These are phyloP conservation scores for Labrus mixtus DNA, from an alignment of 2,113 vertebrate species.

Conservation along the genomic window DNA sequence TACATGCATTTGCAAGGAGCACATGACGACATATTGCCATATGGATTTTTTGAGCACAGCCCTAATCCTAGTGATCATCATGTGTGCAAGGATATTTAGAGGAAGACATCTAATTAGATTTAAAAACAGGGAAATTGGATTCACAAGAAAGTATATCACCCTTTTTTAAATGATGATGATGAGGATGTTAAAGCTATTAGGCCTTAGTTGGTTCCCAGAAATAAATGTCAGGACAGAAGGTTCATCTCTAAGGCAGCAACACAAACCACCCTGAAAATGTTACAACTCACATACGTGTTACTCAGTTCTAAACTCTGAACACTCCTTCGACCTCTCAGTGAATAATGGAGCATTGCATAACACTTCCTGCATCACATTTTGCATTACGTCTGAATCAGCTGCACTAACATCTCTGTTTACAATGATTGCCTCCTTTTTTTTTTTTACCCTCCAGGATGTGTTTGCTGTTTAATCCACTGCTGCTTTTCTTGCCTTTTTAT, in stretches of 20 bases:
- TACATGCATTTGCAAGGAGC: too few species aligned
- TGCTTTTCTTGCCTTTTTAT: slow-evolving; percentile 1
- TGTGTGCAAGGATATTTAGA: not conserved
- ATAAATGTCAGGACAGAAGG: too few species aligned
- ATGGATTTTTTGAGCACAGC: too few species aligned
- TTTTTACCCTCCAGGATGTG: not conserved
- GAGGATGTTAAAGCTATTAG: too few species aligned
- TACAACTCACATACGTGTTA: too few species aligned
- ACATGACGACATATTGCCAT: too few species aligned
- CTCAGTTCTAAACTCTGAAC: not conserved
- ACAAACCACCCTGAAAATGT: too few species aligned
- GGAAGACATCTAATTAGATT: not conserved
- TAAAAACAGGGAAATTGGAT: not conserved
- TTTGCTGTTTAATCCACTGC: not conserved
- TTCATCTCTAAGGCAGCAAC: not conserved
- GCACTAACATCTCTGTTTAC: not conserved
- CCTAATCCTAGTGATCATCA: not conserved
- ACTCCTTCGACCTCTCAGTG: not conserved
- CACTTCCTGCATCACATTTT: not conserved
- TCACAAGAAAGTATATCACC: not conserved
- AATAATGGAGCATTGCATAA: not conserved
- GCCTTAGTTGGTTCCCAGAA: not conserved
- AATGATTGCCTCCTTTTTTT: not conserved
- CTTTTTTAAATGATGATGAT: not conserved
- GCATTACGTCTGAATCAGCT: not conserved